Base-by-base conservation (phyloP, 2,113 vertebrate genomes). In the Actinemys pallida region DNA sequence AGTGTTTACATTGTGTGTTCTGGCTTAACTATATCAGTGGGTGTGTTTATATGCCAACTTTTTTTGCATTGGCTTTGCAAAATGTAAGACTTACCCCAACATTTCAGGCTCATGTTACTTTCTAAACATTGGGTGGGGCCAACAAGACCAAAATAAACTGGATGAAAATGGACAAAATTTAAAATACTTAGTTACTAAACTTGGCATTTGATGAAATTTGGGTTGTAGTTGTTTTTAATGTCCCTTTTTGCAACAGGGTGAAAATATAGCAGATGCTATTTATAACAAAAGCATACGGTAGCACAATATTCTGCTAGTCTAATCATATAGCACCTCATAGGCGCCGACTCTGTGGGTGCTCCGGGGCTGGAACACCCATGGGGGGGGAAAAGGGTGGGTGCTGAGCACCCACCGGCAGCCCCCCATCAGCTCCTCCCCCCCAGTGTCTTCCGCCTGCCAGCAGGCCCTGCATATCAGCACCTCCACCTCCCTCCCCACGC, bases 111-210 rank as follows among this genome's bases (percentile, higher is more conserved):
- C 87, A 65, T 89, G 81, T 95, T 97, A 96, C 97, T 98, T 96
- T 97, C 96, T 98, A 98, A 98, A 97, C 96, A 95, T 96, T 97
- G 97, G 97, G 94, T 96, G 86, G 96, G 90, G 89, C 90, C 52
- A 96, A 45, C 79, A 86, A 84, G 90, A 95, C 94, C 56, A 96
- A 98, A 98, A 98, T 98, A 98, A 98, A 96, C 45, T 81, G 89
- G 84, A 45, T 62, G 83, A 95, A 95, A 91, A 81, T 39, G 92
- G 95, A 94, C 94, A 79, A 95, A 96, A 96, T 97, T 87, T 83
- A 14, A 94, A 96, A 56, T 90, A 93, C 86, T 93, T 87, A 9
- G 89, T 93, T 94, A 85, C 93, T 92, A 53, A 92, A 96, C 82
- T 12, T 93, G 82, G 25, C 16, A 1, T 86, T 95, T 89, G 42